Conservation (phyloP, 2,797 vertebrate species). For the Gallinago nigripennis region DNA sequence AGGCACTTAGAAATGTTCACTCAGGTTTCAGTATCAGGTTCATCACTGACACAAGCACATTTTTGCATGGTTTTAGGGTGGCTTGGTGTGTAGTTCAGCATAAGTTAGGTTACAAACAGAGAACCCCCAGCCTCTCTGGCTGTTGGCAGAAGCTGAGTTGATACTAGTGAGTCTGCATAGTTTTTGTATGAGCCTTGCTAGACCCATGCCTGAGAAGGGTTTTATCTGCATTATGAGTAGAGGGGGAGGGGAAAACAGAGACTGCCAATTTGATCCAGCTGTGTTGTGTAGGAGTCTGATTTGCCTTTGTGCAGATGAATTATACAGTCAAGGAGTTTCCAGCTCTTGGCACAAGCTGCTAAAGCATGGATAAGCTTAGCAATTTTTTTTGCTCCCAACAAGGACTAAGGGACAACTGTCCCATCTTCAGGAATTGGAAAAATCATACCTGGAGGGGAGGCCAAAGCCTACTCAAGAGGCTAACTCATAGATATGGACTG, state of each 20-base stretch:
- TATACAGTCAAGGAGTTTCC: background rate
- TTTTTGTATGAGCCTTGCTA: background rate
- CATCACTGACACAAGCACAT: background rate
- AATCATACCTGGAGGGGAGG: background rate
- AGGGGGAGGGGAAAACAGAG: background rate
- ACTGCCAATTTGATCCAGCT: background rate
- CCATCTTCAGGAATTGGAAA: background rate
- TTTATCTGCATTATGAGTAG: background rate
- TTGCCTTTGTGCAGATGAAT: background rate
- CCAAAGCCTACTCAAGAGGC: background rate
- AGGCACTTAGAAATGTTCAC: background rate
- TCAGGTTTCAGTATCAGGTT: background rate
- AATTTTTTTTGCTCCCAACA: background rate
- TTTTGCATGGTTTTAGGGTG: background rate
- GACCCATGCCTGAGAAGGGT: background rate
- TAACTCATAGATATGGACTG: background rate
- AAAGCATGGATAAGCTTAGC: background rate
- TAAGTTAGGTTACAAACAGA: accelerated
- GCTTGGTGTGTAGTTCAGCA: background rate
- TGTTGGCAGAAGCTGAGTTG: background rate
- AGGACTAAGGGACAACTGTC: background rate
- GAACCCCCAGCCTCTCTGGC: background rate
- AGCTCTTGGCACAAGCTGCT: background rate
- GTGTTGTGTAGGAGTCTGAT: background rate
- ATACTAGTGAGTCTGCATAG: accelerated